phyloP scores from a whole-genome alignment of 2,113 vertebrate genomes.

The Epinephelus moara region DNA sequence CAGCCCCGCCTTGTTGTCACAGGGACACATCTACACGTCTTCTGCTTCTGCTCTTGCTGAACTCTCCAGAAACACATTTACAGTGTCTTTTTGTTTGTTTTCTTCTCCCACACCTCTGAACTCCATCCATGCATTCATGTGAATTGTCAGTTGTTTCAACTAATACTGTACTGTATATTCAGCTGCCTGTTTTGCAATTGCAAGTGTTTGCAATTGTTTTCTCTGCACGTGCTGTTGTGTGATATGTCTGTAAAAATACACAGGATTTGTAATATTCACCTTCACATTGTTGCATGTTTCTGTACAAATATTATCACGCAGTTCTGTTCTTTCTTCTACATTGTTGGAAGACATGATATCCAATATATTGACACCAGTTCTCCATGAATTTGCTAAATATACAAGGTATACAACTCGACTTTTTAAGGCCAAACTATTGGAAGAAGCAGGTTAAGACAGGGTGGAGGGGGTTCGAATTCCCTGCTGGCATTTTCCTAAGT shows the following conservation, averaged over 20 bases:
- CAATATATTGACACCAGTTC: not conserved
- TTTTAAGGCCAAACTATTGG: not conserved
- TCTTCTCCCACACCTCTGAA: constrained; percentile 25
- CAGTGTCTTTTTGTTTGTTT: constrained; percentile 10
- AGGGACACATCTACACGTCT: not conserved
- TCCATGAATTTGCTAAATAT: not conserved
- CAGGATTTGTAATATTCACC: not conserved
- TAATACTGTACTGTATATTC: not conserved
- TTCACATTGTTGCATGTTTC: not conserved
- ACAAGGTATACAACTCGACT: not conserved
- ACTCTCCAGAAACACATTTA: constrained; percentile 7
- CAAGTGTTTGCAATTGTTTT: not conserved
- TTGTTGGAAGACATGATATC: not conserved
- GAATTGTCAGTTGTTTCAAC: not conserved
- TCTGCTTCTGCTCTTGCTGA: constrained; percentile 5
- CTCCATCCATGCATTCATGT: not conserved
- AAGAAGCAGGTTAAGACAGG: not conserved
- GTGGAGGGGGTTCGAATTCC: not conserved
- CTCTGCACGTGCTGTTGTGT: constrained; percentile 46
- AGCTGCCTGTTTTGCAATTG: not conserved
- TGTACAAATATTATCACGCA: constrained; percentile 1
- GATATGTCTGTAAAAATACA: constrained; percentile 8
- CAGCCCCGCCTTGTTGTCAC: not conserved
- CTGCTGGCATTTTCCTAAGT: not conserved
- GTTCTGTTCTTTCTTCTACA: not conserved